phyloP scores from a whole-genome alignment of 2,797 vertebrate species.

The Diceros bicornis region DNA sequence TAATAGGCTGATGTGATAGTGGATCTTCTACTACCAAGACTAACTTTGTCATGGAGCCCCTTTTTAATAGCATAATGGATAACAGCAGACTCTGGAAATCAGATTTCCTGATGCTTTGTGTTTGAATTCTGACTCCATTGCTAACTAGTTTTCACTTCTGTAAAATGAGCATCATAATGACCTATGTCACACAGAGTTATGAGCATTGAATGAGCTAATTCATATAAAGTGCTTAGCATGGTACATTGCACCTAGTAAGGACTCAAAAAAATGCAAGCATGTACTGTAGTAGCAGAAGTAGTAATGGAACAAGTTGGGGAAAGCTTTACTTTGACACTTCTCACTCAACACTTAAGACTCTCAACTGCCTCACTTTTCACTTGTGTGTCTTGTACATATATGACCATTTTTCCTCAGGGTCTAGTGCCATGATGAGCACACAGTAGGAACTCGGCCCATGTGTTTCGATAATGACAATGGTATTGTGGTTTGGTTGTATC shows the following conservation, averaged over 20 bases:
- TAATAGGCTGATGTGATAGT: not conserved
- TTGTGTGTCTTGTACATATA: not conserved
- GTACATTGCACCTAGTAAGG: constrained; percentile 1
- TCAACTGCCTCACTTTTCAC: constrained; percentile 24
- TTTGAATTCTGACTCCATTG: constrained; percentile 45
- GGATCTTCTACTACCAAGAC: not conserved
- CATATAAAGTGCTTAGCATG: constrained; percentile 34
- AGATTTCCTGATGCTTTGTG: constrained; percentile 37
- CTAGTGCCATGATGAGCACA: not conserved
- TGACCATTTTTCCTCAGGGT: not conserved
- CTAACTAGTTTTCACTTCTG: constrained; percentile 64
- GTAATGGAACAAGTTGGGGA: not conserved
- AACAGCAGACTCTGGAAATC: constrained; percentile 58
- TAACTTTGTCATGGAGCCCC: not conserved
- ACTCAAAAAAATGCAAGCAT: not conserved
- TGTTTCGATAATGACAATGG: not conserved
- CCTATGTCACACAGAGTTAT: constrained; percentile 53
- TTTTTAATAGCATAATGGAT: not conserved
- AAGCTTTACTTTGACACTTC: not conserved
- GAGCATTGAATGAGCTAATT: constrained; percentile 48
- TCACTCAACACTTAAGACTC: not conserved
- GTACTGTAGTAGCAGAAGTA: not conserved
- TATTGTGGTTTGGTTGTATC: not conserved
- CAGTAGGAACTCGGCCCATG: not conserved
- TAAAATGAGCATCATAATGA: constrained; percentile 57